Conservation (phyloP, 2,113 vertebrate genomes). For the Phodopus roborovskii region DNA sequence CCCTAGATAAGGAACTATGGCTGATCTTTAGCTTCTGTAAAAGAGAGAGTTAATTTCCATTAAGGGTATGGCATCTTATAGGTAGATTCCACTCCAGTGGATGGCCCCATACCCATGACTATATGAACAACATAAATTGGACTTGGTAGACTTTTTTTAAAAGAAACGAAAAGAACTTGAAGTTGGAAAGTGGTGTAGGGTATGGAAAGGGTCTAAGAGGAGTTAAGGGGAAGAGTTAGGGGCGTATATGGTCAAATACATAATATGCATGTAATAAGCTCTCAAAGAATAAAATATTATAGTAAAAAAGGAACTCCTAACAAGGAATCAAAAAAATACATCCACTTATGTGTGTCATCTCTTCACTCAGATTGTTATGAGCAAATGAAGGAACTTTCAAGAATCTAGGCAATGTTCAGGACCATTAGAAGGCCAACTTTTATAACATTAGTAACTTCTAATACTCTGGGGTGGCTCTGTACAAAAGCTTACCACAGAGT, state of each 20-base stretch:
- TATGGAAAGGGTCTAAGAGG: neutral
- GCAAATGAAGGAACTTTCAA: neutral
- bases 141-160: neutral
- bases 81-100: neutral
- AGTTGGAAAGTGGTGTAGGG: neutral
- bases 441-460: neutral
- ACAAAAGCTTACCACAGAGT: neutral
- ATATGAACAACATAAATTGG: neutral
- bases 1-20: neutral
- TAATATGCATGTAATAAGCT: too few relatives aligned
- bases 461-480: neutral
- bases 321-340: neutral
- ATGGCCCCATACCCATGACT: neutral
- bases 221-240: neutral
- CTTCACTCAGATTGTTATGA: neutral
- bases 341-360: rapidly evolving
- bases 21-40: neutral
- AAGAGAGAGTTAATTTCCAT: neutral
- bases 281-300: neutral
- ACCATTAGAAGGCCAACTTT: neutral
- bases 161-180: neutral
- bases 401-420: neutral
- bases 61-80: neutral
- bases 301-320: neutral
- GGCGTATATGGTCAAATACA: neutral